Base-by-base conservation (phyloP, 2,888 invertebrate genomes). In the Nephrotoma appendiculata region DNA sequence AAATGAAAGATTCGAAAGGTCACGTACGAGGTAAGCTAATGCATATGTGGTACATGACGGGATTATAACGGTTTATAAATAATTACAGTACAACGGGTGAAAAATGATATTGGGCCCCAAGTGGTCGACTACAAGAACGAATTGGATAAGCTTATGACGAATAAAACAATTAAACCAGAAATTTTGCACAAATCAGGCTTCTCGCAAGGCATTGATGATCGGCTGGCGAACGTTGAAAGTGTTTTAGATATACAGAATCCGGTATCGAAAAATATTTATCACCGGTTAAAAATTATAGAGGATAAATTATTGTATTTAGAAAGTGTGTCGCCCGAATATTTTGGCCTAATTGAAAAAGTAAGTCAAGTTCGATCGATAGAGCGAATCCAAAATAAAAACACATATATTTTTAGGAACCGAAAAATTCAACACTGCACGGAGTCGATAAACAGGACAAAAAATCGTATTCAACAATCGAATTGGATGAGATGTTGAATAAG, bases 281-380 rank as follows among this genome's bases (percentile, higher is more conserved):
- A 92, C 87, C 92, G 97, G 44, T 91, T 97, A 5, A 96, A 96
- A 90, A 92, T 91, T 0, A 93, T 97, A 89, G 97, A 97, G 91
- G 94, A 96, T 89, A 93, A 94, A 88, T 93, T 97, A 86, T 92
- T 96, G 6, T 92, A 94, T 87, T 91, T 97, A 87, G 95, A 97
- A 91, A 93, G 96, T 0, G 90, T 96, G 86, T 97, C 96, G 57
- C 97, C 97, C 0, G 97, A 97, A 91, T 97, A 97, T 89, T 93
- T 94, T 41, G 93, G 94, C 88, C 95, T 95, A 91, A 93, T 94
- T 92, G 94, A 94, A 91, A 90, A 44, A n/a, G 84, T 84, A 84
- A 84, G 43, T 84, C 7, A 6, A 6, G n/a, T 84, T 31, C 31
- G 31, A 31, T 31, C 31, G 31, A 31, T 31, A 52, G 71, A 12